Evolutionary conservation across 2,888 invertebrate genomes (phyloP), one percentile per base, ranked within the genome.

Genomic region (Cylindroiulus punctatus): DNA sequence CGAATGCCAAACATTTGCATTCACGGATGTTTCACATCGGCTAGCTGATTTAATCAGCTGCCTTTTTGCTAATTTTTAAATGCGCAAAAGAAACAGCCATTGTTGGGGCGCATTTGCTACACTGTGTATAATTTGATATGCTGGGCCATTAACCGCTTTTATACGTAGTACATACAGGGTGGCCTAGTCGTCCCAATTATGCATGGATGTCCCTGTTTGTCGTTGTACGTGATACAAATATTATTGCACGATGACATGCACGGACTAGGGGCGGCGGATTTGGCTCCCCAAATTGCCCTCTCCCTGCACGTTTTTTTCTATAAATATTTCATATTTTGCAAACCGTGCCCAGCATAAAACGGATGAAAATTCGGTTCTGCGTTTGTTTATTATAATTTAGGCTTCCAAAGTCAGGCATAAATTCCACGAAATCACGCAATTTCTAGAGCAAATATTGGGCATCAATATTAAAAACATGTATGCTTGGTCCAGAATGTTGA

Each of bases 21-120:
- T 30, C 26, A 30, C 76, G 76, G 76, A 76, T 76, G 76, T 76
- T 76, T 76, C 76, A 30, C 76, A 76, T 76, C 26, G 30, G 26
- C 76, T 26, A 76, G 76, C 26, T 76, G 76, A 76, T 76, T 76
- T 76, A 76, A 76, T 76, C 76, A 76, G 76, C 30, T 76, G 76
- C 76, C 76, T 76, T 76, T n/a, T 76, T 76, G 76, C 76, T 76
- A 76, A 76, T 76, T 76, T 76, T 76, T 76, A 30, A 76, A 76
- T 30, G 26, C 76, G 22, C 30, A 14, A 76, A 76, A 30, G 76
- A 22, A 76, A 30, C 76, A 12, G 14, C 30, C 76, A 76, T 76
- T 76, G 76, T 76, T 76, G 30, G 30, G 30, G 26, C 76, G 76
- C 76, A 76, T 76, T 76, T 26, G 76, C 22, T 76, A 76, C 76